Conservation (phyloP, 2,888 invertebrate species). For the Nowickia ferox region DNA sequence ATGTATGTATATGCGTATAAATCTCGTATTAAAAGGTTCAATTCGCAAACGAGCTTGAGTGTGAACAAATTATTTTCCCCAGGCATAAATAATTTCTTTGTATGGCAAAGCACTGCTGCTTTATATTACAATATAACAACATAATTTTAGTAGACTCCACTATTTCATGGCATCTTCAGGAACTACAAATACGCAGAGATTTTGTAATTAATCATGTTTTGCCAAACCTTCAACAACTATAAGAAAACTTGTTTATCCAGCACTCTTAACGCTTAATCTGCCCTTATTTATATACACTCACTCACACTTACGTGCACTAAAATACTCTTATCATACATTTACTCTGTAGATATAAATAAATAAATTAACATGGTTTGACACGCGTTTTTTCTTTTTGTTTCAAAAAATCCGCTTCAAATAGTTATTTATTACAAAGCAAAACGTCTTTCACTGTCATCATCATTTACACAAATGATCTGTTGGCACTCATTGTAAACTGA, state of each 20-base stretch:
- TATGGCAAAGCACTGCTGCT: no score
- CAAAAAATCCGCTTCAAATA: conserved; percentile 57
- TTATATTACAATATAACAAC: no score
- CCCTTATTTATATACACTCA: not conserved
- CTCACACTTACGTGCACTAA: not conserved
- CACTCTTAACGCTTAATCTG: not conserved
- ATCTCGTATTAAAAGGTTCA: no score
- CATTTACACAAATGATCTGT: not conserved
- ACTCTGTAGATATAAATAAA: not conserved
- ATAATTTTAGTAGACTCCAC: no score
- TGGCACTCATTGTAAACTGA: not conserved
- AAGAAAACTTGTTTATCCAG: conserved; percentile 4
- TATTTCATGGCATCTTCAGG: not conserved
- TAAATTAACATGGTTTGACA: not conserved
- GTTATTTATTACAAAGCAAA: conserved; percentile 29
- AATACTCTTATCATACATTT: not conserved
- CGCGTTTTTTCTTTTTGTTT: not conserved
- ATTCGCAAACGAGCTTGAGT: no score
- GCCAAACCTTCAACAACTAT: not conserved
- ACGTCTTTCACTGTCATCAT: not conserved
- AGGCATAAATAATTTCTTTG: no score
- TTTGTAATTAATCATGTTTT: not conserved
- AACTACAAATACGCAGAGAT: not conserved
- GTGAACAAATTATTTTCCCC: no score
- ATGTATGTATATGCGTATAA: no score